Percentiles rank a stretch among this genome's conserved stretches.
Evolutionary conservation across 1,140 invertebrate genomes (phyloP).

Genomic region (Gyrodactylus bullatarudis): DNA sequence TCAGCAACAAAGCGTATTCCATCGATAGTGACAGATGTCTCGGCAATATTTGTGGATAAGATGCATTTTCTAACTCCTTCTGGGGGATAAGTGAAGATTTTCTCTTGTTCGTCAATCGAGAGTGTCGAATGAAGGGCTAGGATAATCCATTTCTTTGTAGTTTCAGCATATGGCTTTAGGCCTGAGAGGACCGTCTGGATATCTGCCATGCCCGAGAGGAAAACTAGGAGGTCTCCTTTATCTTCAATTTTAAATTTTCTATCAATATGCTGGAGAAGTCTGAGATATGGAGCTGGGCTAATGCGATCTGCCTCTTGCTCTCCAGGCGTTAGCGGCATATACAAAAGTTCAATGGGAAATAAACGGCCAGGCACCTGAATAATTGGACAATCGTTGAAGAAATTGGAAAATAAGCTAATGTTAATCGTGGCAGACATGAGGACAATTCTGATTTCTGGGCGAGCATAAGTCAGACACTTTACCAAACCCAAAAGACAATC

Average conservation of each 20-base stretch:
- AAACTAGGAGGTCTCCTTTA: slow-evolving; percentile 59
- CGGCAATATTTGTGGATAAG: slow-evolving; percentile 92
- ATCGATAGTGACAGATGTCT: slow-evolving; percentile 93
- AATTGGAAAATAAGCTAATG: slow-evolving; percentile 52
- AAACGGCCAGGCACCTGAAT: slow-evolving; percentile 26
- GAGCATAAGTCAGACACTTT: slow-evolving; percentile 46
- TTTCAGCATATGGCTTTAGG: slow-evolving; percentile 36
- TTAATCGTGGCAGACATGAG: slow-evolving; percentile 98
- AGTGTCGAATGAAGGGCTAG: slow-evolving; percentile 63
- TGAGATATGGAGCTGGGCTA: slow-evolving; percentile 46
- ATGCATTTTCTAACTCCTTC: slow-evolving; percentile 79
- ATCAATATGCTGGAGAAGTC: slow-evolving; percentile 62
- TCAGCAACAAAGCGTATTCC: slow-evolving; percentile 87
- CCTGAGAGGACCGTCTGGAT: slow-evolving; percentile 25
- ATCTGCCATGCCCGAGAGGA: slow-evolving; percentile 73
- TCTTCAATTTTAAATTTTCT: slow-evolving; percentile 13
- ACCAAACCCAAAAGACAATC: slow-evolving; percentile 70
- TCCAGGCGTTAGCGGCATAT: background rate
- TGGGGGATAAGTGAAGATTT: slow-evolving; percentile 81
- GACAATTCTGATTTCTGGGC: slow-evolving; percentile 49
- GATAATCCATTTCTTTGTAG: slow-evolving; percentile 59
- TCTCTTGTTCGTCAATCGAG: slow-evolving; percentile 47
- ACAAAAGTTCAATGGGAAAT: background rate
- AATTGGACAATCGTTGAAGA: slow-evolving; percentile 48
- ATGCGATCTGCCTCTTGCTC: slow-evolving; percentile 20